phyloP scores from a whole-genome alignment of 1,140 invertebrate genomes.

The Venturia canescens region DNA sequence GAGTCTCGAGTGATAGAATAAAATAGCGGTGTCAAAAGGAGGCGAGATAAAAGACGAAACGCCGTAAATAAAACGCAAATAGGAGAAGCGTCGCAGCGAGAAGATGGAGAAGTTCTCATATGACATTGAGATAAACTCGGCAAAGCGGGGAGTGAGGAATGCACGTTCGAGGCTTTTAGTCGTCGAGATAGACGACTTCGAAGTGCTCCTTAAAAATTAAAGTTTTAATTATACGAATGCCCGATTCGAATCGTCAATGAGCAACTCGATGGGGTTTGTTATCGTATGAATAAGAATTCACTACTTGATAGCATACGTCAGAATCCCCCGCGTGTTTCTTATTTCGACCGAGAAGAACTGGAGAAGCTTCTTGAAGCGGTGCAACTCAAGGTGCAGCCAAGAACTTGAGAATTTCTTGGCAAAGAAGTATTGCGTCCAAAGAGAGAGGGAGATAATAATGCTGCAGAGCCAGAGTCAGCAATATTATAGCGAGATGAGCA shows the following conservation, averaged over 20 bases:
- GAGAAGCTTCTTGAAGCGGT: too few species aligned
- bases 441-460: constrained; percentile 46
- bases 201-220: too few species aligned
- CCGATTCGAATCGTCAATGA: too few species aligned
- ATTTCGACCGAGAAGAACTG: too few species aligned
- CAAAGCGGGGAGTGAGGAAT: neutral
- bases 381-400: neutral
- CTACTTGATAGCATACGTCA: too few species aligned
- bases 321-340: too few species aligned
- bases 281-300: too few species aligned
- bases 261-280: too few species aligned
- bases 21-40: constrained; percentile 5
- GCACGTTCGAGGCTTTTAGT: neutral
- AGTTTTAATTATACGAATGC: too few species aligned
- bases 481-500: constrained; percentile 32
- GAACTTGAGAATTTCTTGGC: neutral
- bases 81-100: neutral
- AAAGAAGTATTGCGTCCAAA: neutral
- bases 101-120: constrained; percentile 7
- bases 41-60: neutral
- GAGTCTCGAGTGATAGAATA: neutral
- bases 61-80: neutral
- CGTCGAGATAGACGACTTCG: too few species aligned
- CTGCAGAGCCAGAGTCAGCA: constrained; percentile 42
- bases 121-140: constrained; percentile 6